phyloP scores from a whole-genome alignment of 2,113 vertebrate species.

The Chaetodon auriga region DNA sequence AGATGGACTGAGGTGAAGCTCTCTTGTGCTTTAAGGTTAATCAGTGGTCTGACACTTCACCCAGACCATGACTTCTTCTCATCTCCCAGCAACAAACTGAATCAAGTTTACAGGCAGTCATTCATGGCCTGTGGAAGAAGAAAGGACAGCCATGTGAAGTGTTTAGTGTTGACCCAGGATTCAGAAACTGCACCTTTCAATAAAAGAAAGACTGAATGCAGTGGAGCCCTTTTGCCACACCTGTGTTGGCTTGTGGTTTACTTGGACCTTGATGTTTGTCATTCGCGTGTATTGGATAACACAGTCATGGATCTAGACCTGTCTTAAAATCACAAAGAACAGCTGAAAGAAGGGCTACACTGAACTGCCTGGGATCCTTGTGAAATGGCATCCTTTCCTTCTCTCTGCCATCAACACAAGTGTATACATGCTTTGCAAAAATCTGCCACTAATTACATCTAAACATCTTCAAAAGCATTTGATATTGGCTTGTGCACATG shows the following conservation, averaged over 20 bases:
- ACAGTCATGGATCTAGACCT: neutral
- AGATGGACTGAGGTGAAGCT: conserved; percentile 49
- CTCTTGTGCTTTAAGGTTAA: conserved; percentile 71
- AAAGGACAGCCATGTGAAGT: conserved; percentile 6
- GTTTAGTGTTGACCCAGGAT: conserved; percentile 17
- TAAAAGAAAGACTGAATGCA: neutral
- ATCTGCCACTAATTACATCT: neutral
- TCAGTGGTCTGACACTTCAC: conserved; percentile 39
- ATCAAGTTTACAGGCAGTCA: conserved; percentile 11
- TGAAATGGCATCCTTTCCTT: neutral
- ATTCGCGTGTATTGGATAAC: conserved; percentile 1
- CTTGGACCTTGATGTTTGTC: conserved; percentile 30
- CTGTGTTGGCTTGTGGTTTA: conserved; percentile 23
- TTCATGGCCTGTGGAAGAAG: neutral
- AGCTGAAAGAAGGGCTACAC: neutral
- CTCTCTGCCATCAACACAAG: neutral
- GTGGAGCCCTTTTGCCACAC: conserved; percentile 6
- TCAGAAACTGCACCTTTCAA: conserved; percentile 44
- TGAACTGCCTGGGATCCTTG: neutral
- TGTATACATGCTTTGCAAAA: neutral
- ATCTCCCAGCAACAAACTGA: conserved; percentile 21
- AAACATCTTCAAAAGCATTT: neutral
- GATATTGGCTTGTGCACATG: neutral
- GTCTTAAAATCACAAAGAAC: conserved; percentile 17
- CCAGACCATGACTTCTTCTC: conserved; percentile 18